phyloP scores from a whole-genome alignment of 2,113 vertebrate species.

The Solea senegalensis region DNA sequence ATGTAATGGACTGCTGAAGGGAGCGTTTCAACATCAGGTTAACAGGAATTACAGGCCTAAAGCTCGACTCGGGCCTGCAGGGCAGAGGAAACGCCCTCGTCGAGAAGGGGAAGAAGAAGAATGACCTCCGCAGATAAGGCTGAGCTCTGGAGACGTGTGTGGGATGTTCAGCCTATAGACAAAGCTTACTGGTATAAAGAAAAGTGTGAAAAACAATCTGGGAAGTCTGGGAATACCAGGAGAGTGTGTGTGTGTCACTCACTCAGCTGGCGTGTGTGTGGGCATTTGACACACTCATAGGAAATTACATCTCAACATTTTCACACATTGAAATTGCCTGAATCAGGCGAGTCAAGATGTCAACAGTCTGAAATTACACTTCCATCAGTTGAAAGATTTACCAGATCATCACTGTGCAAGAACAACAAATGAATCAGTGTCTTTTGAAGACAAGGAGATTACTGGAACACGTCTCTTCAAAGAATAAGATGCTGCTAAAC shows the following conservation, averaged over 20 bases:
- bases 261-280: conserved; percentile 40
- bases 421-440: conserved; percentile 71
- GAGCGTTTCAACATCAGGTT: conserved; percentile 78
- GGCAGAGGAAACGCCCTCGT: conserved; percentile 73
- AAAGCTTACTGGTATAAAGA: conserved; percentile 27
- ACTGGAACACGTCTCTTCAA: conserved; percentile 32
- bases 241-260: conserved; percentile 20
- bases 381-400: conserved; percentile 53
- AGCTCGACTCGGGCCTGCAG: conserved; percentile 56
- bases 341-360: conserved; percentile 71
- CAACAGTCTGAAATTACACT: conserved; percentile 70
- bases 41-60: conserved; percentile 76
- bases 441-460: conserved; percentile 60
- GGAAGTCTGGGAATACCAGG: conserved; percentile 34
- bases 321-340: conserved; percentile 47
- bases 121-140: conserved; percentile 63
- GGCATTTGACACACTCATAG: conserved; percentile 44
- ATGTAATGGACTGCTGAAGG: conserved; percentile 79
- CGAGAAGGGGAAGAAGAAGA: conserved; percentile 69
- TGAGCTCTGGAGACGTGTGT: conserved; percentile 34
- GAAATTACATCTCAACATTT: conserved; percentile 54
- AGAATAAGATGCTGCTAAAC: conserved; percentile 42
- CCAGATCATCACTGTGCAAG: conserved; percentile 64
- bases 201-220: conserved; percentile 6
- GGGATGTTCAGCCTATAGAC: conserved; percentile 28